Evolutionary conservation across 2,888 invertebrate species (phyloP).

Genomic region (Drosophila leonis): DNA sequence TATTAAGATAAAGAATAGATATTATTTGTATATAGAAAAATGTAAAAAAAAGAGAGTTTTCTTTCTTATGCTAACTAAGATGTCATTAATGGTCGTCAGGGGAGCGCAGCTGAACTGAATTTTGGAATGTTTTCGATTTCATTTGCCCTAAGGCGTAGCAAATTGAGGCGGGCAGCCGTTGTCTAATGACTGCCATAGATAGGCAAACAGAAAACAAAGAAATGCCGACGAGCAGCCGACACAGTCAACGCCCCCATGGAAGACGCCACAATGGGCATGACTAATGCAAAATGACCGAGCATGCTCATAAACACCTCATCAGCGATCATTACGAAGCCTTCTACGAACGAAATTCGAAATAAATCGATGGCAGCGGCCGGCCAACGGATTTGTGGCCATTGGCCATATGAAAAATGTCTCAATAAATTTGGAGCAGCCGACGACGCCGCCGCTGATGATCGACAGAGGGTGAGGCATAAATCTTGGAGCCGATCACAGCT

Average conservation of each 20-base stretch:
- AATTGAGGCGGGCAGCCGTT: slow-evolving; percentile 46
- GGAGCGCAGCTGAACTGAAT: neutral
- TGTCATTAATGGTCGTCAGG: neutral
- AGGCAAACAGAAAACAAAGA: slow-evolving; percentile 38
- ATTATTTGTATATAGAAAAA: neutral
- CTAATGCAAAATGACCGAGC: slow-evolving; percentile 73
- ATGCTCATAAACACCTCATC: slow-evolving; percentile 77
- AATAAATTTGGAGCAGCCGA: slow-evolving; percentile 56
- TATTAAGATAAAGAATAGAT: neutral
- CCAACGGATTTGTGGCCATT: slow-evolving; percentile 11
- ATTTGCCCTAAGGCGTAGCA: slow-evolving; percentile 52
- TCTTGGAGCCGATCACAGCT: slow-evolving; percentile 67
- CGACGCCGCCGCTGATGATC: slow-evolving; percentile 9
- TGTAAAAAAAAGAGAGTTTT: slow-evolving; percentile 1
- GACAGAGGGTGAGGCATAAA: slow-evolving; percentile 51
- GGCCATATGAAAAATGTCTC: slow-evolving; percentile 63
- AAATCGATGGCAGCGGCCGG: slow-evolving; percentile 32
- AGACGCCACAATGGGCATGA: slow-evolving; percentile 68
- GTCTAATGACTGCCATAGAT: slow-evolving; percentile 73
- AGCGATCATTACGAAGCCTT: slow-evolving; percentile 76
- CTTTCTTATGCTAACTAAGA: neutral
- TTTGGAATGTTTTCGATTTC: slow-evolving; percentile 51
- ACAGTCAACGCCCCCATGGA: slow-evolving; percentile 69
- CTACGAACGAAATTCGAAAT: slow-evolving; percentile 66
- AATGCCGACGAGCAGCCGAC: slow-evolving; percentile 37